A percentile compares a stretch with the other conserved stretches of the same genome.
phyloP scores from a whole-genome alignment of 37 sponge, comb jelly and placozoan genomes.

The Ephydatia muelleri region DNA sequence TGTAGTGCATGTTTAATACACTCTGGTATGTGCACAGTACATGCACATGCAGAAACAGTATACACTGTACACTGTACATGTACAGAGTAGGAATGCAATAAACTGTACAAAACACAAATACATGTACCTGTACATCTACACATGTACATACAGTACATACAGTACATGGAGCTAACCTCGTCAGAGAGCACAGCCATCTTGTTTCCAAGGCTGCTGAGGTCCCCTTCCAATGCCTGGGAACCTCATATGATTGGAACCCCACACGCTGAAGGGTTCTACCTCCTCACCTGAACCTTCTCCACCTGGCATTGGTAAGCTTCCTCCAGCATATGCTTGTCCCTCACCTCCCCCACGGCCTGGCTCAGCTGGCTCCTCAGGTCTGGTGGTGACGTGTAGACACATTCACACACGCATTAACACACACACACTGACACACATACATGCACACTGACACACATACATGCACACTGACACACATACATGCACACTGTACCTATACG shows the following conservation, averaged over 20 bases:
- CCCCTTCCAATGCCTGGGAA: conserved; percentile 2
- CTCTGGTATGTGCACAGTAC: too few relatives aligned
- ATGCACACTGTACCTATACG: too few relatives aligned
- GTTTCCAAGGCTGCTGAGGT: neutral
- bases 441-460: too few relatives aligned
- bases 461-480: too few relatives aligned
- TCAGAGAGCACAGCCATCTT: neutral
- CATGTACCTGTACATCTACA: neutral
- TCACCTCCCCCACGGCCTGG: neutral
- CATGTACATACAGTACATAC: neutral
- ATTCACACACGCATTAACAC: too few relatives aligned
- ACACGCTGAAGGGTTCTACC: neutral
- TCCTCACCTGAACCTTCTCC: conserved; percentile 3
- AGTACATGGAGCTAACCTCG: neutral
- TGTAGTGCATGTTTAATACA: too few relatives aligned
- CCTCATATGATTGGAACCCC: too few relatives aligned
- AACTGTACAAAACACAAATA: too few relatives aligned
- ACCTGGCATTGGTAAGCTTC: neutral
- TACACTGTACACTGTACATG: too few relatives aligned
- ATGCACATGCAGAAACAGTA: too few relatives aligned
- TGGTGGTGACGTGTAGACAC: neutral
- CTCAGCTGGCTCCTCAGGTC: conserved; percentile 5
- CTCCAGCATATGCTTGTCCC: conserved; percentile 7
- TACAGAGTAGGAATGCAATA: too few relatives aligned
- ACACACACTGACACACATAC: too few relatives aligned